These are phyloP conservation scores for Ondatra zibethicus DNA, from an alignment of 2,113 vertebrate genomes.

Conservation along the genomic window DNA sequence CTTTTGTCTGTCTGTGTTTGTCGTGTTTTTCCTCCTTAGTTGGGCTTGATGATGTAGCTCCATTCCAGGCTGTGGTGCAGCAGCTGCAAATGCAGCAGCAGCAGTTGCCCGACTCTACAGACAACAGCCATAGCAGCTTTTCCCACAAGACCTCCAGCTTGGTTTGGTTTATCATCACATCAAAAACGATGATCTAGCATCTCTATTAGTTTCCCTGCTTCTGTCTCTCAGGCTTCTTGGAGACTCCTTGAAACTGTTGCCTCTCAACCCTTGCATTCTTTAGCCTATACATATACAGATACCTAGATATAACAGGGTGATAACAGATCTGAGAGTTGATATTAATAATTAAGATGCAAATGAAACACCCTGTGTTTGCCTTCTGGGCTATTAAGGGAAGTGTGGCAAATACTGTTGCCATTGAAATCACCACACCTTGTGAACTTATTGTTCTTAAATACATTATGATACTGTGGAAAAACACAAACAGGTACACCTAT, in stretches of 20 bases:
- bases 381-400: background rate
- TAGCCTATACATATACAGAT: background rate
- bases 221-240: background rate
- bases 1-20: background rate
- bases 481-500: background rate
- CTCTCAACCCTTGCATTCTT: background rate
- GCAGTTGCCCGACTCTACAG: background rate
- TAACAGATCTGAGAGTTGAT: background rate
- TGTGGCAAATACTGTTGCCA: background rate
- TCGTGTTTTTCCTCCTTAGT: background rate
- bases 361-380: background rate
- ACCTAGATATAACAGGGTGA: background rate
- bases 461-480: background rate
- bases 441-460: background rate
- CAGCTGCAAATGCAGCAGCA: background rate
- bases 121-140: background rate
- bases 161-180: background rate
- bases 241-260: background rate
- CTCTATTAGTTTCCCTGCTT: background rate
- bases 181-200: background rate
- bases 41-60: background rate
- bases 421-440: background rate
- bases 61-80: background rate
- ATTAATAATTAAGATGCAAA: background rate
- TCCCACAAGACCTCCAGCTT: background rate